phyloP scores from a whole-genome alignment of 2,888 invertebrate genomes.

The Linnaemya vulpina region DNA sequence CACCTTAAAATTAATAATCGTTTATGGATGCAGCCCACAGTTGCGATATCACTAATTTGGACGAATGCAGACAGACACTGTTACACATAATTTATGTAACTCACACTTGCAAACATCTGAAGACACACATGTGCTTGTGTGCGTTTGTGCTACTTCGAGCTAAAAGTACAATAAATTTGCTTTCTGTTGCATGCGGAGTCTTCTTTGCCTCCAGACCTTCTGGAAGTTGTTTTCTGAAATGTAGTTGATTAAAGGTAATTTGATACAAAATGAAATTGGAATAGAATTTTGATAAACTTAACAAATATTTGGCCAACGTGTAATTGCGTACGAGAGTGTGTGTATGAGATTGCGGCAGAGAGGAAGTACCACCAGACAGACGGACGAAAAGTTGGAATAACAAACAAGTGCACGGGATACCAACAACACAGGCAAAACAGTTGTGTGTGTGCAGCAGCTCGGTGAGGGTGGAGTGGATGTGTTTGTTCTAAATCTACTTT shows the following conservation, averaged over 20 bases:
- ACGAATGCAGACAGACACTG: not conserved
- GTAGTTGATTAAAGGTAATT: conserved; percentile 66
- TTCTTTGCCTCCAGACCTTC: not conserved
- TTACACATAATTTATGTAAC: no score
- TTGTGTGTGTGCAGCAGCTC: not conserved
- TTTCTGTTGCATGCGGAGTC: not conserved
- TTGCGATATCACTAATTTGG: conserved; percentile 14
- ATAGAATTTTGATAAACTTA: conserved; percentile 61
- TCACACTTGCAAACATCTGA: not conserved
- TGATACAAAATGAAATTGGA: conserved; percentile 55
- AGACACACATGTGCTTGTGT: not conserved
- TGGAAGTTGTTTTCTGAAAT: conserved; percentile 15
- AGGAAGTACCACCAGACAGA: not conserved
- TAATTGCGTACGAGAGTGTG: conserved; percentile 46
- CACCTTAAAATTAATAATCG: not conserved
- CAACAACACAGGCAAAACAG: conserved; percentile 14
- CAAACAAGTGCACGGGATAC: conserved; percentile 37
- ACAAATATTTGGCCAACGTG: conserved; percentile 70
- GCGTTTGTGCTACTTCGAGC: not conserved
- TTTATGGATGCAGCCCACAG: not conserved
- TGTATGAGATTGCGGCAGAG: conserved; percentile 8
- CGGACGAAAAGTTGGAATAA: conserved; percentile 42
- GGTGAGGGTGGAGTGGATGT: not conserved
- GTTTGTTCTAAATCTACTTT: conserved; percentile 4
- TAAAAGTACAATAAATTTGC: conserved; percentile 33